A percentile compares a stretch with the other conserved stretches of the same genome.
phyloP scores from a whole-genome alignment of 1,140 invertebrate genomes.

The Drosophila simulans region DNA sequence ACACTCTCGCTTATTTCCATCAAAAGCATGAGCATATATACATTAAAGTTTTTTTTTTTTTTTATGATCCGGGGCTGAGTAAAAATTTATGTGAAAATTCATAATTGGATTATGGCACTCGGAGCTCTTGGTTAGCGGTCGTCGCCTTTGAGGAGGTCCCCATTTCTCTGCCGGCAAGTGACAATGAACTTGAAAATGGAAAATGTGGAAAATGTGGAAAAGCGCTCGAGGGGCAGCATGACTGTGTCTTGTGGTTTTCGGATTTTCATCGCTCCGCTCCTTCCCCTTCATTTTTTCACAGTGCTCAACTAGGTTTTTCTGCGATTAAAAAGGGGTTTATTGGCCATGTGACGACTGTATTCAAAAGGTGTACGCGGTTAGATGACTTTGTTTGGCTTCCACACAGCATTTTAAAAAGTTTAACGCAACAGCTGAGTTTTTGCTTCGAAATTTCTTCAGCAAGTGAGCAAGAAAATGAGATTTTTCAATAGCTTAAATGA shows the following conservation, averaged over 20 bases:
- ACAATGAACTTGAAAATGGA: slow-evolving; percentile 77
- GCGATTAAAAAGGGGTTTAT: slow-evolving; percentile 2
- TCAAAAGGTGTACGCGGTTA: neutral
- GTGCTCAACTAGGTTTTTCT: slow-evolving; percentile 18
- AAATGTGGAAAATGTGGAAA: slow-evolving; percentile 47
- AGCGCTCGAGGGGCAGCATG: slow-evolving; percentile 34
- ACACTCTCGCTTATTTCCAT: slow-evolving; percentile 43
- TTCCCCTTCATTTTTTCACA: neutral
- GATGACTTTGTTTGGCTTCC: neutral
- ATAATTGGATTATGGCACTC: slow-evolving; percentile 81
- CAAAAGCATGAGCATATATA: slow-evolving; percentile 49
- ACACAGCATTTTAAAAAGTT: neutral
- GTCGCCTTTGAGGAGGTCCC: slow-evolving; percentile 62
- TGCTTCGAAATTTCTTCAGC: neutral
- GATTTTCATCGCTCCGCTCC: slow-evolving; percentile 11
- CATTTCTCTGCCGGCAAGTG: slow-evolving; percentile 32
- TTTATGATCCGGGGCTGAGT: slow-evolving; percentile 44
- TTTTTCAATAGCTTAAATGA: neutral
- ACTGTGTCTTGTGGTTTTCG: slow-evolving; percentile 38
- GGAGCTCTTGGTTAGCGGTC: slow-evolving; percentile 66
- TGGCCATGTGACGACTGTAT: slow-evolving; percentile 15
- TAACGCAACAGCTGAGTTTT: neutral
- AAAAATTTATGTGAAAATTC: slow-evolving; percentile 81
- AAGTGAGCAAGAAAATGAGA: neutral
- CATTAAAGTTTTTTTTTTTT: slow-evolving; percentile 7